Conservation (phyloP, 2,888 invertebrate genomes). For the Tribolium freemani region DNA sequence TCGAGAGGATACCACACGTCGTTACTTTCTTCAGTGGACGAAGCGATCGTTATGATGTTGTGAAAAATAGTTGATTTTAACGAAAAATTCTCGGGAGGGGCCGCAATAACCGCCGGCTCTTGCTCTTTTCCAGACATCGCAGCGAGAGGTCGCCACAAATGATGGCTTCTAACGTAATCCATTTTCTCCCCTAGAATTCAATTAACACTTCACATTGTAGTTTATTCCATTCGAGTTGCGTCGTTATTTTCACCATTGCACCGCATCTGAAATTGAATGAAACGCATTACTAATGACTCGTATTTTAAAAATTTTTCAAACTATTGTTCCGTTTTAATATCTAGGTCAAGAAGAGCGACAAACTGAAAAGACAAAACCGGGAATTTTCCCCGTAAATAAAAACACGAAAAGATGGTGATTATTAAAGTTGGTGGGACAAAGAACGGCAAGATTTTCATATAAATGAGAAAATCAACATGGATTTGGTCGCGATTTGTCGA, state of each 20-base stretch:
- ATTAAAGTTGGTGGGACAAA: conserved; percentile 1
- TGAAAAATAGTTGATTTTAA: conserved; percentile 34
- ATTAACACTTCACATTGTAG: conserved; percentile 39
- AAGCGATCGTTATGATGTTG: conserved; percentile 40
- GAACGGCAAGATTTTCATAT: conserved; percentile 12
- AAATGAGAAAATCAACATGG: conserved; percentile 16
- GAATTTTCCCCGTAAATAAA: conserved; percentile 4
- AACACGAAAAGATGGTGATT: conserved; percentile 2
- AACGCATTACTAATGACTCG: conserved; percentile 20
- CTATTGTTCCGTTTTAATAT: not conserved
- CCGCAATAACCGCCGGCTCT: conserved; percentile 45
- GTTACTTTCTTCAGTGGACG: conserved; percentile 51
- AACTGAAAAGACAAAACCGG: not conserved
- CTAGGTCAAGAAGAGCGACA: not conserved
- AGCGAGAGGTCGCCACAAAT: conserved; percentile 59
- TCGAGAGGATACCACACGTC: conserved; percentile 60
- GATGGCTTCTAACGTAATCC: conserved; percentile 56
- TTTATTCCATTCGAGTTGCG: conserved; percentile 16
- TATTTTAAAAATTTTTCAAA: not conserved
- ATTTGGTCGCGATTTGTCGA: not conserved
- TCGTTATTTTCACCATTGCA: conserved; percentile 20
- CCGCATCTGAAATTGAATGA: conserved; percentile 39
- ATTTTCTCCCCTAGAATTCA: conserved; percentile 43
- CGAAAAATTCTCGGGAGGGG: conserved; percentile 33
- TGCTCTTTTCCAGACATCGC: conserved; percentile 56